Percentiles rank a stretch among this genome's conserved stretches.
Evolutionary conservation across 2,797 vertebrate species (phyloP).

Genomic region (Botia almorhae): DNA sequence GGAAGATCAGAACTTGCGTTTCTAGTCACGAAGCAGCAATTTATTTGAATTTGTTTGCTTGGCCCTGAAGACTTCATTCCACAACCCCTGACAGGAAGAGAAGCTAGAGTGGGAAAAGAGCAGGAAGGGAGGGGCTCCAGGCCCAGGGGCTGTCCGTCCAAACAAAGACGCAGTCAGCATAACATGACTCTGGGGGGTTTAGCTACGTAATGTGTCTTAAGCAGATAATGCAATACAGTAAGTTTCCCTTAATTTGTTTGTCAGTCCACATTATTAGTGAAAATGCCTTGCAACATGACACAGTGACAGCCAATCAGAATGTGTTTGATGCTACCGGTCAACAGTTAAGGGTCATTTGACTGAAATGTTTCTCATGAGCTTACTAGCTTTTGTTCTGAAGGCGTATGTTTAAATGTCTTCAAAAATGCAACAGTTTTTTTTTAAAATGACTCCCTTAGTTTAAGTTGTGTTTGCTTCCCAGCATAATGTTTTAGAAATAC

Average conservation of each 20-base stretch:
- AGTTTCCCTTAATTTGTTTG: background rate
- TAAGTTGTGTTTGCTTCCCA: too few species aligned
- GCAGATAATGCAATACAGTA: background rate
- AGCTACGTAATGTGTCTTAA: background rate
- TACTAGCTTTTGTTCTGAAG: too few species aligned
- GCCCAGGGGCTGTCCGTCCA: slow-evolving; percentile 11
- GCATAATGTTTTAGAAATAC: too few species aligned
- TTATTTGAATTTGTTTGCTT: slow-evolving; percentile 78
- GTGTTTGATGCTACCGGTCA: background rate
- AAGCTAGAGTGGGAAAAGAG: slow-evolving; percentile 53
- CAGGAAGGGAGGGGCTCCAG: slow-evolving; percentile 7
- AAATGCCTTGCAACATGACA: background rate
- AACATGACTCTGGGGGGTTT: slow-evolving; percentile 54
- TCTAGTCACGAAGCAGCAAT: slow-evolving; percentile 71
- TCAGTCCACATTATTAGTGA: background rate
- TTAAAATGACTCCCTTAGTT: too few species aligned
- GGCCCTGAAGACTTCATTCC: slow-evolving; percentile 81
- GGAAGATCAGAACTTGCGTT: slow-evolving; percentile 63
- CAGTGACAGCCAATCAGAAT: too few species aligned
- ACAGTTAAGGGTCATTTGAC: too few species aligned
- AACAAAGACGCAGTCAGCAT: slow-evolving; percentile 49
- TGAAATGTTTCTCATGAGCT: too few species aligned
- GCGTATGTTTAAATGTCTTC: too few species aligned
- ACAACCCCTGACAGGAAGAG: slow-evolving; percentile 59
- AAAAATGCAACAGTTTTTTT: too few species aligned